Conservation (phyloP, 2,888 invertebrate species). For the Tenthredo notha region DNA sequence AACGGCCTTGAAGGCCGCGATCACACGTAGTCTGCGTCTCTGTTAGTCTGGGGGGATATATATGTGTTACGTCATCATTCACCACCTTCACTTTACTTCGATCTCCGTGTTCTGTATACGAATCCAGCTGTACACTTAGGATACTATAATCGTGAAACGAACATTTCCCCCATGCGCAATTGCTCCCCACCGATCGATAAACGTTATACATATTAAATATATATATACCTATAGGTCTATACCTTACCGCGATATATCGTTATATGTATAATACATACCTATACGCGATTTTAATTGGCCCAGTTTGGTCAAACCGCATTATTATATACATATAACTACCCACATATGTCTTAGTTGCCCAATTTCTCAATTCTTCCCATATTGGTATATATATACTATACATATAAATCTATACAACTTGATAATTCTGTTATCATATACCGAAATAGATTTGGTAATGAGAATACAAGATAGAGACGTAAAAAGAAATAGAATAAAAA, state of each 20-base stretch:
- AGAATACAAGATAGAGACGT: neutral
- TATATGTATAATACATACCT: neutral
- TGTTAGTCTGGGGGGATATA: conserved; percentile 53
- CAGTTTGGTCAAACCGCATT: conserved; percentile 36
- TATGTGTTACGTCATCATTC: conserved; percentile 43
- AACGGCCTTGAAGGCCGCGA: conserved; percentile 65
- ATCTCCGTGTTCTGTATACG: conserved; percentile 40
- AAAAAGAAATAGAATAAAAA: neutral
- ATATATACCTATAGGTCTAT: neutral
- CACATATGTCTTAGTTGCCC: neutral
- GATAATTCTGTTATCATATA: neutral
- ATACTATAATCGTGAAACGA: neutral
- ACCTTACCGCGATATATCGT: neutral
- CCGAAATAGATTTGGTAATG: neutral
- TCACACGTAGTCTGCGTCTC: conserved; percentile 48
- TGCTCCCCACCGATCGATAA: neutral
- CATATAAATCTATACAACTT: neutral
- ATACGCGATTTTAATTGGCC: conserved; percentile 46
- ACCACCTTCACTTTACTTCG: conserved; percentile 52
- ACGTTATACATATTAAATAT: neutral
- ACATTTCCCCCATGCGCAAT: neutral
- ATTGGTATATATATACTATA: neutral
- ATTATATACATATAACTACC: neutral
- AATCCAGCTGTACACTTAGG: conserved; percentile 7
- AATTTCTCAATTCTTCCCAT: neutral